Evolutionary conservation across 2,113 vertebrate genomes (phyloP).

Genomic region (Marmota monax): DNA sequence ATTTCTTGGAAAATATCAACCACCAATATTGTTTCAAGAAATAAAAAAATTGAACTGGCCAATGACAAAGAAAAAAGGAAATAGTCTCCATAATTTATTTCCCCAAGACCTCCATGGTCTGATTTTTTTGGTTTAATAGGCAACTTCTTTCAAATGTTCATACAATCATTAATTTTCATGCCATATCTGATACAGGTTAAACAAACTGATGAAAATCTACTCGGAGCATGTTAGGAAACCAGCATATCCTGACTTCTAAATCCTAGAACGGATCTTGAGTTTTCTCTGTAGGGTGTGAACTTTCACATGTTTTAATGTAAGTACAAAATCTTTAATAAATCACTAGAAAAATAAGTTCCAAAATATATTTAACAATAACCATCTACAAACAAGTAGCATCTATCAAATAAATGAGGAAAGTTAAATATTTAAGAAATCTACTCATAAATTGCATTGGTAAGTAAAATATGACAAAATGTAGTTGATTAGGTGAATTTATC

Average conservation of each 20-base stretch:
- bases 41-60: background rate
- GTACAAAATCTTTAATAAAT: background rate
- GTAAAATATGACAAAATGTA: background rate
- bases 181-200: background rate
- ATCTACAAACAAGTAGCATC: background rate
- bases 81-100: background rate
- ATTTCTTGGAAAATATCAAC: background rate
- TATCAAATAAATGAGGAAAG: background rate
- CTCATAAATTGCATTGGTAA: background rate
- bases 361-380: background rate
- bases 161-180: background rate
- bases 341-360: background rate
- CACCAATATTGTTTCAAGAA: background rate
- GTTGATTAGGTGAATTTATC: constrained; percentile 11
- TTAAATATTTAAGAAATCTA: constrained; percentile 4
- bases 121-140: background rate
- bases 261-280: background rate
- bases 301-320: background rate
- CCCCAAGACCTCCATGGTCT: background rate
- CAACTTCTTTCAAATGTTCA: background rate
- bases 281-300: background rate
- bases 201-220: background rate
- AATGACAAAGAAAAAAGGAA: background rate
- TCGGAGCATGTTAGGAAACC: background rate
- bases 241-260: background rate